phyloP scores from a whole-genome alignment of 1,140 invertebrate genomes.

The Homalodisca vitripennis region DNA sequence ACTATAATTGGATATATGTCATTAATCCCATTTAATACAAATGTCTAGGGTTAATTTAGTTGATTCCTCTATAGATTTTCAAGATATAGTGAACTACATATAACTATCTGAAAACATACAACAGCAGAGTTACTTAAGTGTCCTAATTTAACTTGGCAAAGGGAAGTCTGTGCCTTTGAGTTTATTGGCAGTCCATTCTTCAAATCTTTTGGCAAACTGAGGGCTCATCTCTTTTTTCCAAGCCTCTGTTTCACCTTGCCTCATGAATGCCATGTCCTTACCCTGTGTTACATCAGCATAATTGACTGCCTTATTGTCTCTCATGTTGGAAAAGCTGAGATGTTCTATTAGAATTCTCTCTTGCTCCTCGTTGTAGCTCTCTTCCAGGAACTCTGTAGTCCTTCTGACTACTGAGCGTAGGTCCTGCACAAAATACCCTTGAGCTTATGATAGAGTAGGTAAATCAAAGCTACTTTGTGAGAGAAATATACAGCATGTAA shows the following conservation, averaged over 20 bases:
- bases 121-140: too few relatives aligned
- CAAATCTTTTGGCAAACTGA: constrained; percentile 53
- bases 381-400: constrained; percentile 72
- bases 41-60: too few relatives aligned
- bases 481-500: too few relatives aligned
- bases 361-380: constrained; percentile 62
- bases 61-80: too few relatives aligned
- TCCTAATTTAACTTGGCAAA: too few relatives aligned
- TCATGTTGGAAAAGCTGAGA: constrained; percentile 70
- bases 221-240: constrained; percentile 50
- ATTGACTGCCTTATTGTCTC: constrained; percentile 41
- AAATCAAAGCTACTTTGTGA: too few relatives aligned
- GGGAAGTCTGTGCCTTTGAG: too few relatives aligned
- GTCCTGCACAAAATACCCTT: constrained; percentile 53
- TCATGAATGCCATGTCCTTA: constrained; percentile 56
- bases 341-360: constrained; percentile 66
- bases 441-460: too few relatives aligned
- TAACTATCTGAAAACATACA: too few relatives aligned
- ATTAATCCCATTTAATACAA: too few relatives aligned
- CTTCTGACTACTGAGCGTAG: constrained; percentile 60
- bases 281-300: constrained; percentile 45
- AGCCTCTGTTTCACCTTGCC: constrained; percentile 52
- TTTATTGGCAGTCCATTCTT: constrained; percentile 58
- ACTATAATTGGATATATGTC: too few relatives aligned
- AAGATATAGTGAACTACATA: too few relatives aligned